Base-by-base conservation (phyloP, 2,888 invertebrate genomes). In the Cantharis rufa region DNA sequence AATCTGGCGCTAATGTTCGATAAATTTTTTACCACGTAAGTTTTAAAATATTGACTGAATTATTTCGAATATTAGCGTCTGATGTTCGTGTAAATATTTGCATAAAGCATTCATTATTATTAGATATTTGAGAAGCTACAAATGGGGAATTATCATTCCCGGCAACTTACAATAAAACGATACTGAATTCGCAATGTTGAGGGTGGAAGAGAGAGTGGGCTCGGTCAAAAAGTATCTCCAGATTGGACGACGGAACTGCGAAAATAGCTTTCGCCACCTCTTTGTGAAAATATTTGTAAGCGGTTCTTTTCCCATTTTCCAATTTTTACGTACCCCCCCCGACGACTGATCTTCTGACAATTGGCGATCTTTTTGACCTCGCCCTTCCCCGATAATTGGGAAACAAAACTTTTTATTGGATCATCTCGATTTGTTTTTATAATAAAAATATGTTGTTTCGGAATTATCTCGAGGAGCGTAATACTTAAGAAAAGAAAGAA, bases 31-130 rank as follows among this genome's bases (percentile, higher is more conserved):
- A 79, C 48, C 74, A 76, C 73, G 78, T 76, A 79, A 79, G 76
- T 79, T 78, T 80, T 80, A 80, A 80, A 78, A 79, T 82, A 81
- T 83, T 85, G 87, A 87, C 87, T 87, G 87, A 87, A 84, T 83
- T 81, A 82, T 83, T 78, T 81, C 77, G 74, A 77, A 81, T 80
- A 83, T 79, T 79, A 79, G 84, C 83, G 82, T 76, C 78, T 74
- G 80, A 82, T 79, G 64, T 75, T 77, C 82, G 79, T 85, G 84
- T 85, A 85, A 83, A 85, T 84, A 85, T 84, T 84, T 81, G 82
- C 83, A 82, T 82, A 83, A 82, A 82, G 77, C 76, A 76, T 75
- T 48, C 75, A 76, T 78, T 73, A 78, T 72, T 77, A 78, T 72
- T 78, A 78, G 71, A 74, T 76, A 76, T 73, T 76, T 62, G 75